These are phyloP conservation scores for Cinclus cinclus DNA, from an alignment of 2,113 vertebrate species.

Conservation along the genomic window DNA sequence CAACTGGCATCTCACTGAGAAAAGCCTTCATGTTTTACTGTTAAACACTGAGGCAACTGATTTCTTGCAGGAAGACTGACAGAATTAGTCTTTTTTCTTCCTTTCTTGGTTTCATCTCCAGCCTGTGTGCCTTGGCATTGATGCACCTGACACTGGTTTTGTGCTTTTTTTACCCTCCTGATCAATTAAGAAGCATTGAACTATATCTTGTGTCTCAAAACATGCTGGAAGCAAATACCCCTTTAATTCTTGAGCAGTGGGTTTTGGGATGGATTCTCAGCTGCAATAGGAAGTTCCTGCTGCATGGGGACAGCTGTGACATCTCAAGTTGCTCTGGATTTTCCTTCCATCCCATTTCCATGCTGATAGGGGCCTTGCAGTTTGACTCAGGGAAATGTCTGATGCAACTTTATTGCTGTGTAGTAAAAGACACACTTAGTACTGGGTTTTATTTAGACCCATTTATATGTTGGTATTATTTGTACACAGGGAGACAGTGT, in stretches of 20 bases:
- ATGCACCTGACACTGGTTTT: not conserved
- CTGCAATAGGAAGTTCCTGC: not conserved
- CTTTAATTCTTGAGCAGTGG: not conserved
- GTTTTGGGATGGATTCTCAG: not conserved
- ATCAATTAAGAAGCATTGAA: not conserved
- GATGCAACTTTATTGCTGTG: not conserved
- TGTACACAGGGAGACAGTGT: slow-evolving; percentile 27
- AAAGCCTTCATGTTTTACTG: slow-evolving; percentile 6
- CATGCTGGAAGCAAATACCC: not conserved
- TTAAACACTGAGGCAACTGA: not conserved
- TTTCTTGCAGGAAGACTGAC: not conserved
- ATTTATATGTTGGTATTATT: not conserved
- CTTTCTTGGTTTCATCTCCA: not conserved
- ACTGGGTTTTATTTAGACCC: slow-evolving; percentile 2
- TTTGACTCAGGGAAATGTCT: not conserved
- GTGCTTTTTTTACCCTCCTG: not conserved
- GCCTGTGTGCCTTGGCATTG: not conserved
- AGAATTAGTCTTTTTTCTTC: not conserved
- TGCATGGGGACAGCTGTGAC: not conserved
- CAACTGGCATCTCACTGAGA: slow-evolving; percentile 18
- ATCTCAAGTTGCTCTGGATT: not conserved
- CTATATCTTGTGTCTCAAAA: not conserved
- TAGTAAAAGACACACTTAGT: not conserved
- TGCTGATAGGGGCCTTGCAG: not conserved
- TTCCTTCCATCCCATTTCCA: not conserved